Percentiles rank a stretch among this genome's conserved stretches.
Evolutionary conservation across 2,797 vertebrate genomes (phyloP).

Genomic region (Gambelia wislizenii): DNA sequence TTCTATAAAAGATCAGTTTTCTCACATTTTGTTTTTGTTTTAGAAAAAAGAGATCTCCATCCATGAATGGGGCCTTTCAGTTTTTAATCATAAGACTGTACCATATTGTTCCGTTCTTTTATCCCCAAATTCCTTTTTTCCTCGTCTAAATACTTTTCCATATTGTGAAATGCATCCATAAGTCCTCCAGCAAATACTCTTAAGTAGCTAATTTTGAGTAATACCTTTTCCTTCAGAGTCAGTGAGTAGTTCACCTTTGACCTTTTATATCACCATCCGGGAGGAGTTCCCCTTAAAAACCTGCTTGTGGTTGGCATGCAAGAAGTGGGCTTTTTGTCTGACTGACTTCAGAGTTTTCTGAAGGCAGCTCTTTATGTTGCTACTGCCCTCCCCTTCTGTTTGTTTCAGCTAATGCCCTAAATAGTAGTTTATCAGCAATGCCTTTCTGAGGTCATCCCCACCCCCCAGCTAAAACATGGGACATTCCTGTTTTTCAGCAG

Average conservation of each 20-base stretch:
- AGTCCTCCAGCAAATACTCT: slow-evolving; percentile 80
- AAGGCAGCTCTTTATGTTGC: slow-evolving; percentile 57
- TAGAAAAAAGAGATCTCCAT: slow-evolving; percentile 36
- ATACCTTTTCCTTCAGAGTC: slow-evolving; percentile 79
- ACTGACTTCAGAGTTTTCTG: slow-evolving; percentile 78
- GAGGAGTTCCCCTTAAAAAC: slow-evolving; percentile 74
- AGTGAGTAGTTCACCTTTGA: slow-evolving; percentile 81
- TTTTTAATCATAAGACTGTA: slow-evolving; percentile 57
- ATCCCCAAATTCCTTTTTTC: slow-evolving; percentile 71
- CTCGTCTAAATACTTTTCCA: slow-evolving; percentile 74
- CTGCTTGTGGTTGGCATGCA: slow-evolving; percentile 59
- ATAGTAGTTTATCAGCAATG: slow-evolving; percentile 41
- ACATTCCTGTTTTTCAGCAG: slow-evolving; percentile 34
- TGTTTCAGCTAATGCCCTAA: slow-evolving; percentile 59
- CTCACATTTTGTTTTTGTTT: slow-evolving; percentile 49
- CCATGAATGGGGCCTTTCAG: slow-evolving; percentile 56
- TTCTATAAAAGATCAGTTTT: slow-evolving; percentile 39
- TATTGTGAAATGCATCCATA: slow-evolving; percentile 74
- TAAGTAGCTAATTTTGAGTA: slow-evolving; percentile 81
- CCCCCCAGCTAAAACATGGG: background rate
- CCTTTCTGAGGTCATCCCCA: background rate
- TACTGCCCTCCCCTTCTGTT: slow-evolving; percentile 47
- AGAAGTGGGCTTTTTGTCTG: slow-evolving; percentile 63
- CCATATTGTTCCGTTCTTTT: slow-evolving; percentile 75
- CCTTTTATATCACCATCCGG: slow-evolving; percentile 63